phyloP scores from a whole-genome alignment of 2,113 vertebrate species.

The Sapayoa aenigma region DNA sequence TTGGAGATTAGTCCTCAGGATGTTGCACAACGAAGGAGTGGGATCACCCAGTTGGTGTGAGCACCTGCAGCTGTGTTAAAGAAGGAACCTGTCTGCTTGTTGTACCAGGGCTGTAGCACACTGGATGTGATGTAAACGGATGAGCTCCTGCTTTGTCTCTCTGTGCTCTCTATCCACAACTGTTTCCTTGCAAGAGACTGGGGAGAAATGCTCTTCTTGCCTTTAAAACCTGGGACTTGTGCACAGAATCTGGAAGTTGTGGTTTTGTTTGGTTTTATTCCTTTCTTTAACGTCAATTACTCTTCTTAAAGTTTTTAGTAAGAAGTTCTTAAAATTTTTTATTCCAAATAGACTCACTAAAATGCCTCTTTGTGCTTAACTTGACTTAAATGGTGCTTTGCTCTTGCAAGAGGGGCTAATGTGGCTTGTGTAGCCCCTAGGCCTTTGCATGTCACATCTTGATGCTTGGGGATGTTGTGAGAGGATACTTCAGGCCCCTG shows the following conservation, averaged over 20 bases:
- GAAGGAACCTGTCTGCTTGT: neutral
- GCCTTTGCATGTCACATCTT: neutral
- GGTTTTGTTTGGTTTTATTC: neutral
- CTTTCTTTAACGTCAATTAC: neutral
- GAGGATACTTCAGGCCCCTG: neutral
- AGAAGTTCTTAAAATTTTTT: neutral
- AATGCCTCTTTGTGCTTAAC: neutral
- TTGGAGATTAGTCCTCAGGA: neutral
- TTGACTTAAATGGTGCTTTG: neutral
- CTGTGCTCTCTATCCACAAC: neutral
- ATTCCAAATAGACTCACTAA: neutral
- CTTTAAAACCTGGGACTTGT: neutral
- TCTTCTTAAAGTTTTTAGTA: neutral
- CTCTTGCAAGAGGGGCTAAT: neutral
- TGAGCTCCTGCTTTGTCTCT: neutral
- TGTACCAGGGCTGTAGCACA: fast-evolving
- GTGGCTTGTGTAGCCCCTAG: neutral
- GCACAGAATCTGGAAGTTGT: neutral
- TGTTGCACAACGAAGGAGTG: neutral
- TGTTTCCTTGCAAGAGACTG: neutral
- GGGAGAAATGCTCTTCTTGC: neutral
- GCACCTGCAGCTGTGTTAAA: neutral
- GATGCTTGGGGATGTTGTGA: neutral
- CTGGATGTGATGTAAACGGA: neutral
- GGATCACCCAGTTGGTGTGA: neutral